Evolutionary conservation across 2,797 vertebrate species (phyloP), one percentile per base, ranked within the genome.

Genomic region (Gymnopithys bicolor): DNA sequence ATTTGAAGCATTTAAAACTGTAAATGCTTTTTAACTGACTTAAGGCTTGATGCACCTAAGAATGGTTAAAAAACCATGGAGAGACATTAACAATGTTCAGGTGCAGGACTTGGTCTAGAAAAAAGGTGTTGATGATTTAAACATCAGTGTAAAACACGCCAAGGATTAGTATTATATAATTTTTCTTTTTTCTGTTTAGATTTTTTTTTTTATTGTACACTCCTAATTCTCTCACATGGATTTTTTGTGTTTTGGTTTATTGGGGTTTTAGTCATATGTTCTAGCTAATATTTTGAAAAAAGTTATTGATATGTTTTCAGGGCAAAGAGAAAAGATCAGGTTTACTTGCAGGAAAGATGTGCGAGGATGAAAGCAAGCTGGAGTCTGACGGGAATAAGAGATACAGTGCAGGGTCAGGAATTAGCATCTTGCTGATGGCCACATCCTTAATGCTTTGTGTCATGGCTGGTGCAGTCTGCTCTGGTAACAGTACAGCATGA

Each of bases 121-220:
- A 68, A 66, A 90, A 75, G 27, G 7, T 67, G 32, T 64, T 41
- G 32, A 33, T 91, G 64, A 69, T 30, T 63, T 59, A n/a, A 0
- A 13, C 19, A 13, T 66, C 52, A 28, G 5, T 45, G 21, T 67
- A 60, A 68, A 81, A 52, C 52, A 59, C 0, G 0, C 17, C 18
- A 45, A 74, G 30, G 30, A 55, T 76, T 69, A 73, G 3, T 81
- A 37, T 48, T 82, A 59, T 30, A 10, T 76, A 37, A 73, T 67
- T 79, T 78, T 5, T 52, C 19, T 75, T 89, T 81, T 78, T 87
- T 64, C 60, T 64, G 10, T 32, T 69, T 69, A 41, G 37, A 21
- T 28, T 35, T 71, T 41, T 23, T 77, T 56, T 88, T 39, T 30
- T 30, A 39, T 46, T 66, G 18, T 22, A 46, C 30, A 13, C 10